A percentile compares a stretch with the other conserved stretches of the same genome.
Evolutionary conservation across 2,888 invertebrate species (phyloP).

Genomic region (Agriopis marginaria): DNA sequence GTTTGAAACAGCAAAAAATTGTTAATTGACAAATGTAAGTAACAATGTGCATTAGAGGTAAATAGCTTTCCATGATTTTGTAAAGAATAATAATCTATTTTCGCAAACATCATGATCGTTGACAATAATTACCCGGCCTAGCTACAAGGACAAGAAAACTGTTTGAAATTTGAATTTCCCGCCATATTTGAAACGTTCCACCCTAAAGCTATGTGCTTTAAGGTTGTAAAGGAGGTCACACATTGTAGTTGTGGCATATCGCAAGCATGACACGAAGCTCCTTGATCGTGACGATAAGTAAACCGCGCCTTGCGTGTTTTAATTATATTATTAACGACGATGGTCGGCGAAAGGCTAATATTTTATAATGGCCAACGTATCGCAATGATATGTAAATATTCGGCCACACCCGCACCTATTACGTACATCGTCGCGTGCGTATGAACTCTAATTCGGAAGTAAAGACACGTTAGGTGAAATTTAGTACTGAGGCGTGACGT

Average conservation of each 20-base stretch:
- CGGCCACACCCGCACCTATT: constrained; percentile 76
- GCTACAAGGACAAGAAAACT: no score
- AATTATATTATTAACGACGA: constrained; percentile 85
- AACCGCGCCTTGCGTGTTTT: constrained; percentile 84
- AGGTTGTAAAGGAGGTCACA: constrained; percentile 24
- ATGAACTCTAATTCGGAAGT: constrained; percentile 80
- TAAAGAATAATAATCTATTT: no score
- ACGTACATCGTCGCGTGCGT: constrained; percentile 76
- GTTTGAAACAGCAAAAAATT: no score
- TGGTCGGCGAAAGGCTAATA: constrained; percentile 81
- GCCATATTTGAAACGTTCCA: no score
- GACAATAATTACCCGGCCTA: no score
- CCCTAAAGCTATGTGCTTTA: no score
- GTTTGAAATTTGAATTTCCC: no score
- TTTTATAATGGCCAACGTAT: constrained; percentile 82
- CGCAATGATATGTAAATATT: constrained; percentile 86
- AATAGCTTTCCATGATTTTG: no score
- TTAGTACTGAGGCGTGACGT: constrained; percentile 75
- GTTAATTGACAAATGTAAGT: no score
- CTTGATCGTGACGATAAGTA: constrained; percentile 81
- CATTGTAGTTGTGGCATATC: constrained; percentile 36
- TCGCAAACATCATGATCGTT: no score
- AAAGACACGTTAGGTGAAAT: constrained; percentile 77
- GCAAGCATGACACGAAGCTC: constrained; percentile 49
- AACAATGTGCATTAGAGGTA: no score